A percentile compares a stretch with the other conserved stretches of the same genome.
Conservation (phyloP, 2,113 vertebrate genomes). For the Petaurus breviceps region DNA sequence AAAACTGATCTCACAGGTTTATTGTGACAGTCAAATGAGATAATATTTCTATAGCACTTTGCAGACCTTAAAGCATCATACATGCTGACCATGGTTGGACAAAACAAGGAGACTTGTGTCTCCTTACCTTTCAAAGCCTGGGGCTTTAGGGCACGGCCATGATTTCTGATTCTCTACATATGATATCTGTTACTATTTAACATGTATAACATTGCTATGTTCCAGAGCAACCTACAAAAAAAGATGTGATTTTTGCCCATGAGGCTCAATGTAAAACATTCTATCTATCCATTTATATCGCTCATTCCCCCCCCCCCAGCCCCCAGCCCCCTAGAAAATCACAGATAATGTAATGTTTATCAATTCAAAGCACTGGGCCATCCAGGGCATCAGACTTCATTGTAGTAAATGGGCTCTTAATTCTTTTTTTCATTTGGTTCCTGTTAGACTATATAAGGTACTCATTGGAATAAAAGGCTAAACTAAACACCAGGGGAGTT, state of each 20-base stretch:
- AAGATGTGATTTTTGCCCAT: neutral
- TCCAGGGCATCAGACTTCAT: neutral
- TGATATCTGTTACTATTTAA: neutral
- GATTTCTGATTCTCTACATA: too few relatives aligned
- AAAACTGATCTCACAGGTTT: neutral
- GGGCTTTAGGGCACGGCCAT: neutral
- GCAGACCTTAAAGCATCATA: neutral
- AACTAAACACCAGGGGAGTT: neutral
- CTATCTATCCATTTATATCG: neutral
- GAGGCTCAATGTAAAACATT: neutral
- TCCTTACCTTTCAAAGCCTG: neutral
- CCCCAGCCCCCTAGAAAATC: neutral
- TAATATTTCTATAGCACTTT: neutral
- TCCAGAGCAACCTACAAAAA: neutral
- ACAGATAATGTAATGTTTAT: neutral
- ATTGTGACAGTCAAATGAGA: neutral
- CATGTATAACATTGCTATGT: neutral
- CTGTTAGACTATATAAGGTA: neutral
- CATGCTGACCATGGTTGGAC: neutral
- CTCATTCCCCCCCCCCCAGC: neutral
- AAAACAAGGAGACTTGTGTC: neutral
- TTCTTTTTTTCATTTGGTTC: neutral
- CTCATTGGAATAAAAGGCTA: slow-evolving; percentile 32
- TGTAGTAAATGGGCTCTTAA: neutral
- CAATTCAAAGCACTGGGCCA: neutral